Conservation (phyloP, 2,888 invertebrate species). For the Pardosa pseudoannulata region DNA sequence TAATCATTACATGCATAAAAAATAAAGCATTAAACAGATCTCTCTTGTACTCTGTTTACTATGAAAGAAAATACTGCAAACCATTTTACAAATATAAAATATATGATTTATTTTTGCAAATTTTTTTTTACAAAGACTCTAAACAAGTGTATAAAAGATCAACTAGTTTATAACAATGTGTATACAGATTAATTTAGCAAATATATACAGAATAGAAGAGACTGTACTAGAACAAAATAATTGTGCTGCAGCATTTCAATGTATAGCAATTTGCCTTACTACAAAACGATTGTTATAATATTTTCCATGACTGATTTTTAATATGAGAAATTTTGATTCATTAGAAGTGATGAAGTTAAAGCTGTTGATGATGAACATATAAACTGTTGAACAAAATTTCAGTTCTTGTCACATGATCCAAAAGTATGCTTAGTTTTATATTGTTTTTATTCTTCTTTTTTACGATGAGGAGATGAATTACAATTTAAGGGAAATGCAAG, state of each 20-base stretch:
- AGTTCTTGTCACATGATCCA: too few relatives aligned
- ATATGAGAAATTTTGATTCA: background rate
- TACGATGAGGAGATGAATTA: too few relatives aligned
- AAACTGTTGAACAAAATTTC: too few relatives aligned
- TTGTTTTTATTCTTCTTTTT: too few relatives aligned
- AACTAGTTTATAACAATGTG: constrained; percentile 61
- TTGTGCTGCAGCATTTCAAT: constrained; percentile 20
- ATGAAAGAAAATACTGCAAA: constrained; percentile 30
- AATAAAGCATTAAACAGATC: constrained; percentile 32
- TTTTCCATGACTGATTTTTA: background rate
- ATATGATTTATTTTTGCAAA: constrained; percentile 26
- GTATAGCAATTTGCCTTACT: background rate
- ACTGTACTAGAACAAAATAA: constrained; percentile 31
- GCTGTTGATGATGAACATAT: too few relatives aligned
- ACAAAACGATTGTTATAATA: background rate
- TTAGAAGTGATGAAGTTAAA: background rate
- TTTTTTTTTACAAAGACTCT: constrained; percentile 56
- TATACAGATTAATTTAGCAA: constrained; percentile 56
- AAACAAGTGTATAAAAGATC: constrained; percentile 61
- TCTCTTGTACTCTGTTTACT: background rate
- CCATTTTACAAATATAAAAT: constrained; percentile 53
- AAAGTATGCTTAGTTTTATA: too few relatives aligned
- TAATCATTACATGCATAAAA: constrained; percentile 32
- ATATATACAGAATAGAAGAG: constrained; percentile 54
- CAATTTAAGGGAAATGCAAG: too few relatives aligned